A percentile compares a stretch with the other conserved stretches of the same genome.
Evolutionary conservation across 2,113 vertebrate genomes (phyloP).

Genomic region (Cebus imitator): DNA sequence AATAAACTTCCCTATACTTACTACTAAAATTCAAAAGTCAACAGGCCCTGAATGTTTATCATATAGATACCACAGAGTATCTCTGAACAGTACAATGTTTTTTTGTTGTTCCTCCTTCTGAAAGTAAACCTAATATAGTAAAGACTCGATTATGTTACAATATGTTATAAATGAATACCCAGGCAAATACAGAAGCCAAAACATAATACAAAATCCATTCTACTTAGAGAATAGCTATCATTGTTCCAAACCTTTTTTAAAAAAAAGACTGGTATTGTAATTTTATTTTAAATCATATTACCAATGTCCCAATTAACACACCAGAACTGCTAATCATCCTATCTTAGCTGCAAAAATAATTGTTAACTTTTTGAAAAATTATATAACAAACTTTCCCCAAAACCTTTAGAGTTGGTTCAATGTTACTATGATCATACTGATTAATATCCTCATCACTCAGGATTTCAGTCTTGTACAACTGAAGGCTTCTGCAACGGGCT

Average conservation of each 20-base stretch:
- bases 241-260: background rate
- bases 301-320: background rate
- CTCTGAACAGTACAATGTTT: background rate
- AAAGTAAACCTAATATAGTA: background rate
- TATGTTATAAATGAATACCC: background rate
- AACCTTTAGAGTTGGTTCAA: background rate
- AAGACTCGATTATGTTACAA: background rate
- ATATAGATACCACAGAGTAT: background rate
- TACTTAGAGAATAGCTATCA: conserved; percentile 30
- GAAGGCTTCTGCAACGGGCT: background rate
- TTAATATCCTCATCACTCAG: background rate
- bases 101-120: background rate
- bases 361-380: background rate
- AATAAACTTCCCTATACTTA: background rate
- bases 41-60: background rate
- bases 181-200: background rate
- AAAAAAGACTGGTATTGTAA: background rate
- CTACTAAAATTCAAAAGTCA: conserved; percentile 1
- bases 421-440: background rate
- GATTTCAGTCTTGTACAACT: background rate
- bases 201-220: background rate
- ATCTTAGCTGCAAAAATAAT: background rate
- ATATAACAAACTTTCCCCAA: background rate
- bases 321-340: background rate
- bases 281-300: background rate